Conservation (phyloP, 1,140 invertebrate genomes). For the Aethina tumida region DNA sequence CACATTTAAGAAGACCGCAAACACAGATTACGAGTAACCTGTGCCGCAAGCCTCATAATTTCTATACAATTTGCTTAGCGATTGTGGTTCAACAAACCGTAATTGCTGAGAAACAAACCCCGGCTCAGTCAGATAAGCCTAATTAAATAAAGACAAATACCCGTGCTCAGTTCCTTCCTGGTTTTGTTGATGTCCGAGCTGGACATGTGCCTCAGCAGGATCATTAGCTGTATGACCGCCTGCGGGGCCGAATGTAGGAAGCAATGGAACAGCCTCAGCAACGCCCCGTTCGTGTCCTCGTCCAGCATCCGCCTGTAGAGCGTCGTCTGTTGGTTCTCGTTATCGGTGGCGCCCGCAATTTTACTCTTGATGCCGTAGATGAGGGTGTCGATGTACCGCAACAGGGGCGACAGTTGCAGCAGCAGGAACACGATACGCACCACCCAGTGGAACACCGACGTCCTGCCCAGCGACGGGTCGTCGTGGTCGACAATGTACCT, state of each 20-base stretch:
- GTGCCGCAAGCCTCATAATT: too few species aligned
- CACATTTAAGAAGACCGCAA: too few species aligned
- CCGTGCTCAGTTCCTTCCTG: constrained; percentile 13
- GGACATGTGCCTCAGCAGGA: constrained; percentile 25
- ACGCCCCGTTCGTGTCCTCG: constrained; percentile 46
- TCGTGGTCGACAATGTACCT: constrained; percentile 42
- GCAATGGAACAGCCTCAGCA: constrained; percentile 53
- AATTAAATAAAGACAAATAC: too few species aligned
- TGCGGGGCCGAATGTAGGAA: constrained; percentile 47
- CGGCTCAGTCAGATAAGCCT: too few species aligned
- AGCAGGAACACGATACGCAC: constrained; percentile 37
- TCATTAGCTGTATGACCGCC: constrained; percentile 33
- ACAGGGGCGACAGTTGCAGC: constrained; percentile 37
- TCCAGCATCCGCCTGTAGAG: constrained; percentile 42
- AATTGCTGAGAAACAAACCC: too few species aligned
- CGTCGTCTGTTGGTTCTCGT: constrained; percentile 28
- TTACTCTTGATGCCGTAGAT: constrained; percentile 41
- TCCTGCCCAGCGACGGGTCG: constrained; percentile 34
- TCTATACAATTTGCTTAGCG: too few species aligned
- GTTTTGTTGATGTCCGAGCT: constrained; percentile 15
- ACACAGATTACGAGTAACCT: too few species aligned
- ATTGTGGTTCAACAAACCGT: too few species aligned
- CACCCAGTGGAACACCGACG: constrained; percentile 36
- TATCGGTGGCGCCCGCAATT: constrained; percentile 30
- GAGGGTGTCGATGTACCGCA: constrained; percentile 37